phyloP scores from a whole-genome alignment of 2,888 invertebrate species.

The Leptopterna dolabrata region DNA sequence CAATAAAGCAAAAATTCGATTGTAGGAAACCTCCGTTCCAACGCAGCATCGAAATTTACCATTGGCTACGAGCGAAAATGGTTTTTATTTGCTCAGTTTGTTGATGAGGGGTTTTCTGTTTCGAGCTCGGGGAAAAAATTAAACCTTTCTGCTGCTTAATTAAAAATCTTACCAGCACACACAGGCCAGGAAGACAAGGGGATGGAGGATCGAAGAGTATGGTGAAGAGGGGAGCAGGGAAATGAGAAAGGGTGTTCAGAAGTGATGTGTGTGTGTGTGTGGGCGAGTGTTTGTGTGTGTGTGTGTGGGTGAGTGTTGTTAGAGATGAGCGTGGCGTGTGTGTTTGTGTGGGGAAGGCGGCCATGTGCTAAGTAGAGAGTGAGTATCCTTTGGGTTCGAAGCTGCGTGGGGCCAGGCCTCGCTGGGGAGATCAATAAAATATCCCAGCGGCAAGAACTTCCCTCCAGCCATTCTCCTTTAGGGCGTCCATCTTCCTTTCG shows the following conservation, averaged over 20 bases:
- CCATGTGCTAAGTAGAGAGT: constrained; percentile 7
- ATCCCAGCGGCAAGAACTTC: constrained; percentile 25
- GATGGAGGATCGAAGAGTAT: not conserved
- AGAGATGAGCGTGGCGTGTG: too few relatives aligned
- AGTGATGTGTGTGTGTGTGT: not conserved
- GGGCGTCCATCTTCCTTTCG: constrained; percentile 21
- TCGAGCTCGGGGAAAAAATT: not conserved
- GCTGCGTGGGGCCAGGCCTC: not conserved
- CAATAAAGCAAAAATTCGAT: not conserved
- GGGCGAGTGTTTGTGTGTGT: not conserved
- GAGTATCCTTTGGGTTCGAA: constrained; percentile 1
- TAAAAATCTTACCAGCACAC: not conserved
- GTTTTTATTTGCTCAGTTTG: not conserved
- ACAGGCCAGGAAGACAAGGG: not conserved
- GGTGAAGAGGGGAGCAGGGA: not conserved
- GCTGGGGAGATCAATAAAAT: constrained; percentile 16
- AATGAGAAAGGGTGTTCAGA: not conserved
- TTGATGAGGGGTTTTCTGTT: not conserved
- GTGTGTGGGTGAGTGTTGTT: not conserved
- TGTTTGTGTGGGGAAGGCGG: not conserved
- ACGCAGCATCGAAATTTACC: not conserved
- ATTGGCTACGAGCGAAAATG: not conserved
- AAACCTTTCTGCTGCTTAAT: not conserved
- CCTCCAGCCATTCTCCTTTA: constrained; percentile 21
- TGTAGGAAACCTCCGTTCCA: not conserved